phyloP scores from a whole-genome alignment of 2,888 invertebrate genomes.

The Vannuccia rotundouncinata region DNA sequence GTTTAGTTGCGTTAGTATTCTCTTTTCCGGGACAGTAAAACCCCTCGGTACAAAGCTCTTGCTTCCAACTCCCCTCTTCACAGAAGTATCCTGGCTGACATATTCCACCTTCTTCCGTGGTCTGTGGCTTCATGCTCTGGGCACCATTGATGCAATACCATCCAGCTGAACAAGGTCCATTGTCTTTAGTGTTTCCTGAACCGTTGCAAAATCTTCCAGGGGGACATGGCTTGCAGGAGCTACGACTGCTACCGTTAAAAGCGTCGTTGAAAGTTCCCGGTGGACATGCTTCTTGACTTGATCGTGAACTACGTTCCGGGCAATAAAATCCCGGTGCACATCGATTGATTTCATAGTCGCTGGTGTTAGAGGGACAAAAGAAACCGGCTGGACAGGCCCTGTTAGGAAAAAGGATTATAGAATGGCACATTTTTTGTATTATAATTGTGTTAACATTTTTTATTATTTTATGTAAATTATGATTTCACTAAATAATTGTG shows the following conservation, averaged over 20 bases:
- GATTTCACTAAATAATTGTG: no score
- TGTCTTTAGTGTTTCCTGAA: conserved; percentile 45
- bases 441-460: background rate
- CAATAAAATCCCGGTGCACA: conserved; percentile 51
- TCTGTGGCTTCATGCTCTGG: conserved; percentile 45
- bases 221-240: conserved; percentile 50
- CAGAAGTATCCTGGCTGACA: conserved; percentile 50
- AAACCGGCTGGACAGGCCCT: conserved; percentile 49
- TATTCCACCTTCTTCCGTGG: conserved; percentile 47
- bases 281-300: conserved; percentile 48
- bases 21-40: conserved; percentile 48
- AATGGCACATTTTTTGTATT: no score
- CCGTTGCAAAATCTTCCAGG: conserved; percentile 50
- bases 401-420: no score
- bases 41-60: conserved; percentile 47
- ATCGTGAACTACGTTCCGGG: conserved; percentile 45
- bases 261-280: conserved; percentile 48
- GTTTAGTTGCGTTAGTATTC: conserved; percentile 46
- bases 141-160: conserved; percentile 53
- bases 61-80: conserved; percentile 48
- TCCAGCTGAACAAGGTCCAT: conserved; percentile 48
- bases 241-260: conserved; percentile 43
- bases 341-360: conserved; percentile 44
- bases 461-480: background rate
- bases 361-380: conserved; percentile 49